Evolutionary conservation across 2,113 vertebrate species (phyloP).

Genomic region (Lichenostomus cassidix): DNA sequence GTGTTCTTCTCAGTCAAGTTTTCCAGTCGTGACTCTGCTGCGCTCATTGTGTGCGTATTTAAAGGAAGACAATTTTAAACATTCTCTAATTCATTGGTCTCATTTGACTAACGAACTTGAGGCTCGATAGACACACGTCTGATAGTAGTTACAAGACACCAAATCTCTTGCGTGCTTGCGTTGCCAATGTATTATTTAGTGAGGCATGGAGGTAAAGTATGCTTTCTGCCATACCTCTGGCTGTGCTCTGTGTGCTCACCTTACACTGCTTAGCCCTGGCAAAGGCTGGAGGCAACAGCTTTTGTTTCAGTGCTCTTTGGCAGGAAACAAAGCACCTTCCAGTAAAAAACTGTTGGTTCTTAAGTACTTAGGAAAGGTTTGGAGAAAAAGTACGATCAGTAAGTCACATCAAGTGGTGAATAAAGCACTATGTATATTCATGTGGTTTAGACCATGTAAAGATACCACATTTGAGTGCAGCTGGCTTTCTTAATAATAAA

Average conservation of each 20-base stretch:
- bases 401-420: not conserved
- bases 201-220: constrained; percentile 67
- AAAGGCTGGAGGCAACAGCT: constrained; percentile 60
- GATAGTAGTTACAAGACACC: constrained; percentile 79
- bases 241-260: constrained; percentile 64
- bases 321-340: constrained; percentile 38
- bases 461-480: not conserved
- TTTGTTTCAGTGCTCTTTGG: constrained; percentile 70
- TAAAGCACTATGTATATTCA: not conserved
- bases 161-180: constrained; percentile 80
- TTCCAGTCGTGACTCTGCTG: constrained; percentile 53
- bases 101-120: constrained; percentile 74
- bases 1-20: constrained; percentile 62
- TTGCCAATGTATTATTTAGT: constrained; percentile 93
- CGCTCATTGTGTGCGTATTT: constrained; percentile 51
- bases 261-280: constrained; percentile 71
- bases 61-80: constrained; percentile 67
- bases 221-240: constrained; percentile 53
- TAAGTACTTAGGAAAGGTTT: not conserved
- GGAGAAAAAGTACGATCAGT: not conserved
- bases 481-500: not conserved
- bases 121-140: constrained; percentile 73
- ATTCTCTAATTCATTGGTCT: constrained; percentile 69
- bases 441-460: not conserved
- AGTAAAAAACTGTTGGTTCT: not conserved